Evolutionary conservation across 2,797 vertebrate species (phyloP), one percentile per base, ranked within the genome.

Genomic region (Xyrichtys novacula): DNA sequence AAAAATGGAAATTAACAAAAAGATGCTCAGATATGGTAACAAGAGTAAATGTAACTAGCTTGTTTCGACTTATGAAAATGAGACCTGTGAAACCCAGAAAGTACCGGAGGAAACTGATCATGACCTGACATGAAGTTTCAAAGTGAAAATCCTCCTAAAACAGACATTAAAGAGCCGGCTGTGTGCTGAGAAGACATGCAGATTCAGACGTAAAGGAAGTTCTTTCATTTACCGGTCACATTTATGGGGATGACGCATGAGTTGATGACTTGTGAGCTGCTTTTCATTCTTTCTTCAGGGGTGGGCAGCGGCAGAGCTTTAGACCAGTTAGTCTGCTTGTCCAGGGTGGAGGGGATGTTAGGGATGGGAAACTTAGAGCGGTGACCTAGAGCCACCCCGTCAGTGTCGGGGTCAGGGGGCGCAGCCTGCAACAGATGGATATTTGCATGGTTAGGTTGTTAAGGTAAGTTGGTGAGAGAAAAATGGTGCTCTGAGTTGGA

Each of bases 301-400:
- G 98, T 99, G 56, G 98, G 98, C 87, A 99, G 95, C 82, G 97
- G 98, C 91, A 99, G 95, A 38, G 92, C 94, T 93, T 95, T 95
- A 88, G 92, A 96, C 98, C 98, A 99, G 95, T 99, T 99, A 91
- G 98, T 99, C 94, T 98, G 98, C 87, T 97, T 98, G 94, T 99
- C 98, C 96, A 99, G 94, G 91, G 97, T 98, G 75, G 96, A 95
- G 86, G 98, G 97, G 81, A 94, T 91, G 93, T 99, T 99, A 90
- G 95, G 96, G 89, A 99, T 93, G 83, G 98, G 98, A 84, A 95
- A 95, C 94, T 95, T 96, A 31, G 96, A 95, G 90, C 97, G 94
- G 89, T 97, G 96, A 84, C 97, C 96, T 93, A 98, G 91, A 65
- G 84, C 76, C 95, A 95, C 94, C 89, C 94, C 93, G 91, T 97